Evolutionary conservation across 92 coral and sea anemone genomes (phyloP), one percentile per base, ranked within the genome.

Genomic region (Epizoanthus stellaris): DNA sequence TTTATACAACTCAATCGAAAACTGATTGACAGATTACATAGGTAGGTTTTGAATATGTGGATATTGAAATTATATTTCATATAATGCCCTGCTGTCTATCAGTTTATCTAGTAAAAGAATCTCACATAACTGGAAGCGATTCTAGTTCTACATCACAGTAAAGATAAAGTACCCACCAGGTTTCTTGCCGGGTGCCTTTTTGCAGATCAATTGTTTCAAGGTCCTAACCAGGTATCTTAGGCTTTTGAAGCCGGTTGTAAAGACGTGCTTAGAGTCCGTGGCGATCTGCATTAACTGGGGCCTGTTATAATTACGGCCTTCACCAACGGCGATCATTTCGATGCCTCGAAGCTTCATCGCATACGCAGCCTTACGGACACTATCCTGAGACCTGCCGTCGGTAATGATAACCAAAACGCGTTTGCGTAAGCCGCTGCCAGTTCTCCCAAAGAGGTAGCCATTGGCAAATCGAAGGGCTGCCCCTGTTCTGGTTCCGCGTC

Each of bases 401-500:
- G 58, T 36, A 4, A 77, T 38, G 64, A 61, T 39, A 14, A 77
- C 70, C 57, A 77, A 42, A 16, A 77, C 82, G n/a, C 82, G 57
- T 77, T 77, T 77, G 23, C 82, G 82, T 21, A 65, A 60, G 4
- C 45, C 11, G 45, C 38, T 77, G 30, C 19, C 56, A 3, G 56
- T 53, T 73, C 60, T 15, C 20, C 77, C 60, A 53, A 73, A 73
- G 19, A 73, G 16, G 62, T 47, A 73, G n/a, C 61, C 60, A 4
- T 15, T 19, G 21, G 77, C 39, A 58, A 62, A 40, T 6, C 80
- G 73, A 23, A 80, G 34, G 36, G 81, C 90, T 8, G 17, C 60
- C 9, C 85, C 89, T 57, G 66, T 16, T 61, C 30, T 30, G 21
- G 70, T 45, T 20, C 90, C 90, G 11, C 87, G 60, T 1, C 75